Conservation (phyloP, 2,888 invertebrate species). For the Andrena minutula region DNA sequence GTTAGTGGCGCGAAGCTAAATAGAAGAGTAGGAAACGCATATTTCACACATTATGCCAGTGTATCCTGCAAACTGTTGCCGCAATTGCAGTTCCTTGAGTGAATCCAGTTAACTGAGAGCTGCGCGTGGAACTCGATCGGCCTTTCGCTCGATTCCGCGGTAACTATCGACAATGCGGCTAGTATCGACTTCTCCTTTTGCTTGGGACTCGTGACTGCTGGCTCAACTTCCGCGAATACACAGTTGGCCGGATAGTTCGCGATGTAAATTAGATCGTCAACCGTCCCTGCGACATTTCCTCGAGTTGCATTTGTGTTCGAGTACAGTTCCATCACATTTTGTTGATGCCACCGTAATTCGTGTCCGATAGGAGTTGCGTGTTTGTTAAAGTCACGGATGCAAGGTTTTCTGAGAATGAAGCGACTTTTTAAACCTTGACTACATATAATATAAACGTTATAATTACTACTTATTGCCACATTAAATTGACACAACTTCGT, state of each 20-base stretch:
- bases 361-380: not conserved
- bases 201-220: slow-evolving; percentile 45
- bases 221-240: slow-evolving; percentile 45
- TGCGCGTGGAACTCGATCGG: slow-evolving; percentile 45
- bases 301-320: slow-evolving; percentile 27
- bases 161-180: slow-evolving; percentile 66
- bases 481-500: no score
- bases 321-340: slow-evolving; percentile 4
- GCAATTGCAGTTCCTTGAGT: slow-evolving; percentile 60
- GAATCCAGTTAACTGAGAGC: slow-evolving; percentile 60
- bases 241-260: slow-evolving; percentile 24
- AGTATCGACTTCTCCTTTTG: slow-evolving; percentile 63
- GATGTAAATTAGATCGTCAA: slow-evolving; percentile 66
- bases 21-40: not conserved
- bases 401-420: no score
- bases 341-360: not conserved
- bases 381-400: not conserved
- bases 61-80: slow-evolving; percentile 56
- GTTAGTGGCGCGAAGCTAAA: no score
- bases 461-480: no score
- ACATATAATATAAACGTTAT: no score
- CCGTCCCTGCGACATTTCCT: slow-evolving; percentile 34
- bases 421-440: no score
- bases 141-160: slow-evolving; percentile 65
- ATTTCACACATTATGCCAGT: slow-evolving; percentile 18